Base-by-base conservation (phyloP, 2,797 vertebrate species). In the Lithobates pipiens region DNA sequence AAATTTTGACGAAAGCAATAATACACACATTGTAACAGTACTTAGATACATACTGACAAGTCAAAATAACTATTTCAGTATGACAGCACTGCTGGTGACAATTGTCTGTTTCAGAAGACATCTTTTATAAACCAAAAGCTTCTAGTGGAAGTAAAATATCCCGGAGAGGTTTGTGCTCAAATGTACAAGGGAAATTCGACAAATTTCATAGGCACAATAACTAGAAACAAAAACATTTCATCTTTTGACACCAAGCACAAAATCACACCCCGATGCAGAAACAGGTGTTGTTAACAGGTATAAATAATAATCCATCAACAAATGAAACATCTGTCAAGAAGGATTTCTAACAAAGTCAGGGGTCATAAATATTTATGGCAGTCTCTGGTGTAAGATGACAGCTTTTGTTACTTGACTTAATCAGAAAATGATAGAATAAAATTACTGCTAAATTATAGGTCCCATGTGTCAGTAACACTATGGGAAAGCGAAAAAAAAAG, bases 251-350 rank as follows among this genome's bases (percentile, higher is more conserved):
- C 80, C 57, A 77, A 68, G 46, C 77, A 69, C 29, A 70, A 61
- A 61, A 79, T 84, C 77, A 75, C 76, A 61, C 68, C 82, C 44
- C 29, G 27, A 57, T 83, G 11, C 46, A 80, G 72, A 61, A 83
- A 46, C 70, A 83, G 86, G 86, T 87, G 86, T 84, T 85, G 72
- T 76, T 87, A 84, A 63, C 71, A 68, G 70, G 76, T 87, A 75
- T 75, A 83, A 87, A 87, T 87, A 84, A 87, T 73, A 84, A 76
- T 84, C 81, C 72, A 57, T 87, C 86, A 87, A 57, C 80, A 87
- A 87, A 72, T 76, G 36, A 69, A 84, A 69, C 76, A 87, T 80
- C 76, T 83, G 86, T 87, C 86, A 87, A 80, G 83, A 72, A 79
- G 65, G 13, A 44, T 42, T 80, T 87, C 57, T 75, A 87, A 87